Percentiles rank a stretch among this genome's conserved stretches.
Conservation (phyloP, 92 coral and sea anemone genomes). For the Palythoa grandiflora region DNA sequence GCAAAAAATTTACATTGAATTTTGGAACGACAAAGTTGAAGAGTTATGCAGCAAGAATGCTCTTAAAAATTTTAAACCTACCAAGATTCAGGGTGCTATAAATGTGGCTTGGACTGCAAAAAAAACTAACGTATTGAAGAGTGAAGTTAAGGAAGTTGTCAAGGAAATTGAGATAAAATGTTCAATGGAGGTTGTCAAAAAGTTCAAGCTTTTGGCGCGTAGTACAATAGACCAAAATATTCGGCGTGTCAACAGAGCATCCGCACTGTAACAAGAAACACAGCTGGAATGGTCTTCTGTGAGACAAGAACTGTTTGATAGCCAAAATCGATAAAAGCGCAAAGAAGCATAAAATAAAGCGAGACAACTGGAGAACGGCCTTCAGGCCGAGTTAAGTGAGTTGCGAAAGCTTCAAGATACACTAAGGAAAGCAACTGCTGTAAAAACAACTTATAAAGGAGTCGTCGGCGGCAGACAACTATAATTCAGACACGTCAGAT, state of each 20-base stretch:
- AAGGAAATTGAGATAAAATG: slow-evolving; percentile 41
- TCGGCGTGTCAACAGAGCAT: slow-evolving; percentile 43
- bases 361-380: slow-evolving; percentile 33
- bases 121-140: slow-evolving; percentile 43
- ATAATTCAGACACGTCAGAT: slow-evolving; percentile 23
- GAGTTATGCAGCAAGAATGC: slow-evolving; percentile 44
- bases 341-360: slow-evolving; percentile 42
- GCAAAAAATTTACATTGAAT: slow-evolving; percentile 43
- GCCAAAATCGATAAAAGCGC: slow-evolving; percentile 32
- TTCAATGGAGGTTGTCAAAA: slow-evolving; percentile 14
- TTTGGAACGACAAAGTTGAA: slow-evolving; percentile 56
- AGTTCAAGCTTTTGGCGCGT: slow-evolving; percentile 12
- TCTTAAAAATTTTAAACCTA: slow-evolving; percentile 41
- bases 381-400: slow-evolving; percentile 43
- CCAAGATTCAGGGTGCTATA: slow-evolving; percentile 55
- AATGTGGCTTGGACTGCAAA: slow-evolving; percentile 53
- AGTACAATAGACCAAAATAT: slow-evolving; percentile 36
- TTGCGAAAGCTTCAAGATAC: slow-evolving; percentile 48
- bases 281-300: slow-evolving; percentile 41
- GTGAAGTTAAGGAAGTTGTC: slow-evolving; percentile 34
- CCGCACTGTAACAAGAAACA: slow-evolving; percentile 6
- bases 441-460: slow-evolving; percentile 31
- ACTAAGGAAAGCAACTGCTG: slow-evolving; percentile 51
- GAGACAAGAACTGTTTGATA: slow-evolving; percentile 40
- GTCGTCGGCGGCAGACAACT: slow-evolving; percentile 28